Evolutionary conservation across 2,113 vertebrate species (phyloP), one percentile per base, ranked within the genome.

Genomic region (Progne subis): DNA sequence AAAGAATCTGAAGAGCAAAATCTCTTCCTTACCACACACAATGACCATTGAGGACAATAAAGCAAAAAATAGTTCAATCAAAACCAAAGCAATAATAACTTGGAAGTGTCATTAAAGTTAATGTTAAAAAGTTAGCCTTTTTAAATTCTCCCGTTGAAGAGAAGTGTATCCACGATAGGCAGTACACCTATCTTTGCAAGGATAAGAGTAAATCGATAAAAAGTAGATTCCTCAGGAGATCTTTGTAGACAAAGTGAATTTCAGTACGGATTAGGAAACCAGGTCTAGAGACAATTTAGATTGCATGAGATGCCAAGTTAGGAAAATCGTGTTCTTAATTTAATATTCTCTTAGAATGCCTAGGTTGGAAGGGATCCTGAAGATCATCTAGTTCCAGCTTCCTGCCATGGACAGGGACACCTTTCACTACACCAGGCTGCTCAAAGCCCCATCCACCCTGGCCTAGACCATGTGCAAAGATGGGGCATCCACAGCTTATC

Each of bases 11-110:
- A 78, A 78, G 32, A 18, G 14, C 2, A 78, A 88, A 94, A 84
- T 0, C 8, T 67, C 18, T 28, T 86, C 24, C 18, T 70, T 67
- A 64, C 8, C 13, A n/a, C 20, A 44, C 2, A 0, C 2, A 5
- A 60, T 31, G n/a, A 24, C 50, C 29, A 21, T 11, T 76, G 18
- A 82, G 23, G 37, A 60, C 18, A 41, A 57, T 31, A 60, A 87
- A 86, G 20, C 7, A 78, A 74, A 82, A 82, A 64, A 0, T 11
- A 37, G 4, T 26, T 70, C 24, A 23, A 4, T 75, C 37, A 63
- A 74, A 91, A 63, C 0, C 20, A 67, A 67, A 24, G 8, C 8
- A 59, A 24, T 9, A 67, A 8, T 26, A 71, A 25, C 21, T 60
- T 41, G 21, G 2, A 29, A 68, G 8, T 41, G 14, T 69, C 12